phyloP scores from a whole-genome alignment of 2,888 invertebrate species.

The Clepsis dumicolana region DNA sequence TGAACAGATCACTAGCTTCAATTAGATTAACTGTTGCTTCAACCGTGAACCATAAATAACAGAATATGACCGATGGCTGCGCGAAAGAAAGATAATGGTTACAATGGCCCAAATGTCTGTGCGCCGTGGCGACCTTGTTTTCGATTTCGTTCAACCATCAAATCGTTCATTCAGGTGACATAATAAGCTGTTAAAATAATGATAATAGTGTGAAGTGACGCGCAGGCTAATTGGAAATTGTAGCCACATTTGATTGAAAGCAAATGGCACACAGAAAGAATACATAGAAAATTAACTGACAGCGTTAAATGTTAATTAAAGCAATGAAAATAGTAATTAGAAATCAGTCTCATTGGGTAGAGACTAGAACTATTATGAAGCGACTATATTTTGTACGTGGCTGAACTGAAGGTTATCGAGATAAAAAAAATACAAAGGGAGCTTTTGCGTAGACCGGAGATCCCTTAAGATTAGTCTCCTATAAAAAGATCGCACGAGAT shows the following conservation, averaged over 20 bases:
- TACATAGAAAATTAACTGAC: not conserved
- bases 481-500: not conserved
- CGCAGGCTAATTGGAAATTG: too few species aligned
- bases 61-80: constrained; percentile 48
- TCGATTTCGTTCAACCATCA: constrained; percentile 72
- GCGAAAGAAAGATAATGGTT: constrained; percentile 53
- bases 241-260: not conserved
- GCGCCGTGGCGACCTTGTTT: constrained; percentile 81
- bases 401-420: not conserved
- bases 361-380: not conserved
- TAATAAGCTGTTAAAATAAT: constrained; percentile 52
- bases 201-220: constrained; percentile 29
- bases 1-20: constrained; percentile 32
- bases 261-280: not conserved
- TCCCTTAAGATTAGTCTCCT: not conserved
- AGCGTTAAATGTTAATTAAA: too few species aligned
- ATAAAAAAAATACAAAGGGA: not conserved
- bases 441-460: not conserved
- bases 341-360: too few species aligned
- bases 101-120: constrained; percentile 72
- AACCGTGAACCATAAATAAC: constrained; percentile 54
- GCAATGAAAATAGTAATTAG: too few species aligned
- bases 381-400: not conserved
- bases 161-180: constrained; percentile 62
- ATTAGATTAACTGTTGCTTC: constrained; percentile 41